Conservation (phyloP, 2,888 invertebrate genomes). For the Vannuccia rotundouncinata region DNA sequence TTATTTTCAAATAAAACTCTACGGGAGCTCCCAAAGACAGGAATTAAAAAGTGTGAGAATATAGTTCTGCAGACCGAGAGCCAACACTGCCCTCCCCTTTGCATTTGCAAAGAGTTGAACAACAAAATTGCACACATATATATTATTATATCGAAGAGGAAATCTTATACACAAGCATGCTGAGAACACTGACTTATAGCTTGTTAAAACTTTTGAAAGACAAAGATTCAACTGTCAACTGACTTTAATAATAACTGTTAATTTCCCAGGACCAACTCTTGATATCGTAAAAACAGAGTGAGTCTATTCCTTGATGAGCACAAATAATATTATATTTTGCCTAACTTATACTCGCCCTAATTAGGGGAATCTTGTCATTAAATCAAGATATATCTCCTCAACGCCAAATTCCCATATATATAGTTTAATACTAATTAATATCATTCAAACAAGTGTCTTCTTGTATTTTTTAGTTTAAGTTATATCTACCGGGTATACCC, state of each 20-base stretch:
- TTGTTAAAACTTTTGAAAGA: not conserved
- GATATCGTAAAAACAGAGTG: not conserved
- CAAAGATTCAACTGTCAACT: not conserved
- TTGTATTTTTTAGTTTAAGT: too few species aligned
- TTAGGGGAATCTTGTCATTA: not conserved
- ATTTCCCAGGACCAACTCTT: not conserved
- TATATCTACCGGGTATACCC: not conserved
- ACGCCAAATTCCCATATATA: not conserved
- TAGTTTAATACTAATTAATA: not conserved
- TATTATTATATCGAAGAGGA: too few species aligned
- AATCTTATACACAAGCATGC: too few species aligned
- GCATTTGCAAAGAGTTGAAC: too few species aligned
- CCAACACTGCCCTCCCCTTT: not conserved
- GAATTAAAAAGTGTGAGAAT: not conserved
- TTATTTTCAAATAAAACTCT: not conserved
- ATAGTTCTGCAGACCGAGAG: not conserved
- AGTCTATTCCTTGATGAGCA: not conserved
- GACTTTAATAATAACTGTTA: not conserved
- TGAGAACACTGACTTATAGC: too few species aligned
- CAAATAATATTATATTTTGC: not conserved
- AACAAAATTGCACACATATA: too few species aligned
- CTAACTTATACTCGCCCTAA: not conserved
- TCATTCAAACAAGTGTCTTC: not conserved
- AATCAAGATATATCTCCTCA: not conserved
- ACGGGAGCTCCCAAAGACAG: not conserved